These are phyloP conservation scores for Euwallacea fornicatus DNA, from an alignment of 1,140 invertebrate genomes.

Conservation along the genomic window DNA sequence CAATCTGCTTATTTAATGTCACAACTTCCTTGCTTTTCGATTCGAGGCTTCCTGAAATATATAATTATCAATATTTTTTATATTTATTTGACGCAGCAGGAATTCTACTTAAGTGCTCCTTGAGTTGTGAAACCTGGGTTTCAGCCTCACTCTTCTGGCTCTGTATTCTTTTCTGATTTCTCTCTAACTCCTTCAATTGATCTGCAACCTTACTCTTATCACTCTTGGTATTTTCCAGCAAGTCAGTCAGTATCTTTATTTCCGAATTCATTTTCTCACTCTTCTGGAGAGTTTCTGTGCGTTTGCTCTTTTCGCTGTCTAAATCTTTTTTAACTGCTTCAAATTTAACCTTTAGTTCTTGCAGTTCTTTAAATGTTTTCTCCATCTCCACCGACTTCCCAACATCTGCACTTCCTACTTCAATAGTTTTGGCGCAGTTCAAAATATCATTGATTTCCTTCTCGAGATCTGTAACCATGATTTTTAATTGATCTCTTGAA, in stretches of 20 bases:
- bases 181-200: conserved; percentile 58
- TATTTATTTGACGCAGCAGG: not conserved
- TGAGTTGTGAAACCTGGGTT: conserved; percentile 59
- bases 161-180: conserved; percentile 54
- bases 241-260: conserved; percentile 56
- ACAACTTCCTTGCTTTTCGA: conserved; percentile 58
- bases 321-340: conserved; percentile 49
- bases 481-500: conserved; percentile 72
- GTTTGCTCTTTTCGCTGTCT: conserved; percentile 58
- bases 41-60: conserved; percentile 53
- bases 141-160: conserved; percentile 63
- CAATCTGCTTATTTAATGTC: conserved; percentile 58
- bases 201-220: conserved; percentile 55
- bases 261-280: conserved; percentile 56
- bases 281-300: conserved; percentile 57
- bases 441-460: conserved; percentile 76
- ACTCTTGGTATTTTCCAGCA: conserved; percentile 55
- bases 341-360: conserved; percentile 44
- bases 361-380: conserved; percentile 44
- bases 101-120: conserved; percentile 54
- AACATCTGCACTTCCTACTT: conserved; percentile 52
- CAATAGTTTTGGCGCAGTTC: conserved; percentile 57
- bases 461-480: conserved; percentile 77
- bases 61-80: not conserved
- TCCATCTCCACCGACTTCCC: conserved; percentile 30